A percentile compares a stretch with the other conserved stretches of the same genome.
These are phyloP conservation scores for Rhinopomastus cyanomelas DNA, from an alignment of 2,113 vertebrate genomes.

Conservation along the genomic window DNA sequence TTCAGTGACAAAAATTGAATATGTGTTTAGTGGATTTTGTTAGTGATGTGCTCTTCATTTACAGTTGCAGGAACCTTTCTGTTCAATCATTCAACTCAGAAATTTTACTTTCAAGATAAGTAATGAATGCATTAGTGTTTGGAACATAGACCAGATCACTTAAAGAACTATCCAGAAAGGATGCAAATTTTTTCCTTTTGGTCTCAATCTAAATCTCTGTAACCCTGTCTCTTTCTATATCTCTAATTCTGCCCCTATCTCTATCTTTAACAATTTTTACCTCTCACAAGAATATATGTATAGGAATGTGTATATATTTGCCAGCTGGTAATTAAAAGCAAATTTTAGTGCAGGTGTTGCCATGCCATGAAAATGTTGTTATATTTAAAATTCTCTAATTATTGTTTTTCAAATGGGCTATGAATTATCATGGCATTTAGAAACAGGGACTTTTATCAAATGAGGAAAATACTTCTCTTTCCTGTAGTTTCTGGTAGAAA, in stretches of 20 bases:
- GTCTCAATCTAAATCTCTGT: background rate
- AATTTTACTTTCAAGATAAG: background rate
- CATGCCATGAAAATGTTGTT: background rate
- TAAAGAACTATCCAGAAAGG: background rate
- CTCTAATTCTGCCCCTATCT: background rate
- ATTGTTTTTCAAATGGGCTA: accelerated
- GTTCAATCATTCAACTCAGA: background rate
- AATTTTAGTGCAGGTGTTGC: background rate
- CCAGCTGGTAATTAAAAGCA: background rate
- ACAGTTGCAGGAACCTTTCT: background rate
- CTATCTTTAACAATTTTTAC: background rate
- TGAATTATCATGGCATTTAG: background rate
- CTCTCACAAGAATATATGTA: background rate
- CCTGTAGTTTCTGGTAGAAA: too few relatives aligned
- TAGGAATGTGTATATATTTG: background rate
- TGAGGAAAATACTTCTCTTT: too few relatives aligned
- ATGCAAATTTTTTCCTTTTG: background rate
- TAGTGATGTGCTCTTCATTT: background rate
- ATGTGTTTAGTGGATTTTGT: background rate
- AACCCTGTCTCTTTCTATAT: too few relatives aligned
- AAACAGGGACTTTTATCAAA: too few relatives aligned
- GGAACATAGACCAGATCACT: background rate
- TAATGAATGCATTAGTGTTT: background rate
- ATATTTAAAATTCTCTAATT: background rate
- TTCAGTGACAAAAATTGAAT: background rate